Base-by-base conservation (phyloP, 1,140 invertebrate species). In the Lordiphosa collinella region DNA sequence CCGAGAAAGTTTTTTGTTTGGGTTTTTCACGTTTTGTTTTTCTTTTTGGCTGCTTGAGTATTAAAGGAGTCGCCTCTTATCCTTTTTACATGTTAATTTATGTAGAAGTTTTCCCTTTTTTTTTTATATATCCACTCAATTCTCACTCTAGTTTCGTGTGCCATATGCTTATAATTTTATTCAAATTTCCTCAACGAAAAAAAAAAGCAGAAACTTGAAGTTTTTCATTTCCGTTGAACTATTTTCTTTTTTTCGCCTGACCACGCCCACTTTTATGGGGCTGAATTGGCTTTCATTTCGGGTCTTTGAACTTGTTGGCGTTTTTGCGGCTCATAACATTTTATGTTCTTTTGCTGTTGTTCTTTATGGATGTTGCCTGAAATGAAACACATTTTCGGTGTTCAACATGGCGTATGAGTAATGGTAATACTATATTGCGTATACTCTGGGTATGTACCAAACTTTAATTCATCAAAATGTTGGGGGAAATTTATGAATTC, bases 141-240 rank as follows among this genome's bases (percentile, higher is more conserved):
- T 38, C 9, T 38, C 29, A n/a, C 25, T 34, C 36, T 58, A 36
- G 40, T 62, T 53, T 60, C 69, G 65, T 72, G 69, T 72, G 69
- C 55, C 40, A 36, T 41, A 60, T 73, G 62, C 62, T 62, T 74
- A 68, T 74, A 67, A 74, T 74, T 73, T 53, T 43, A 64, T 25
- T 50, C 16, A 35, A 43, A 51, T 41, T 70, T 57, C 67, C 32
- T 13, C 11, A 14, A 22, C 16, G 8, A 29, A 11, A 12, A 12
- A 36, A 12, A 22, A 16, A 40, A 49, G 18, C 22, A 18, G 40
- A 48, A 74, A 57, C 56, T 63, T 67, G 75, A 66, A 79, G 70
- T 69, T 48, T 79, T 79, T 52, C 75, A 82, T 75, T 80, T 80
- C 75, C 75, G 76, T 47, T 75, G 56, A 70, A 75, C 76, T 82